phyloP scores from a whole-genome alignment of 37 sponge, comb jelly and placozoan species.

The Haliclona indistincta region DNA sequence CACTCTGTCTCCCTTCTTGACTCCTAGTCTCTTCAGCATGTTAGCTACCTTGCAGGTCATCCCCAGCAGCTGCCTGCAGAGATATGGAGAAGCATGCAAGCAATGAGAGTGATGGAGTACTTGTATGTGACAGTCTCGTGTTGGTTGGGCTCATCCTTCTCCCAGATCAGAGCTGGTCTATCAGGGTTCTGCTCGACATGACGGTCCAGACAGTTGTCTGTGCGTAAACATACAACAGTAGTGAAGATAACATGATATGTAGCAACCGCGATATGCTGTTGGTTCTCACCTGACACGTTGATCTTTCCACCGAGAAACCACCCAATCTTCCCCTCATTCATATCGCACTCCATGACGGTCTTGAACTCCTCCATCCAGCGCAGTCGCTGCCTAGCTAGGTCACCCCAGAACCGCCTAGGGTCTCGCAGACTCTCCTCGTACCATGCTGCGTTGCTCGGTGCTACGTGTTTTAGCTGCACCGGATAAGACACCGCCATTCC shows the following conservation, averaged over 20 bases:
- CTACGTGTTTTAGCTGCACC: slow-evolving; percentile 1
- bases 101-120: slow-evolving; percentile 32
- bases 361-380: slow-evolving; percentile 81
- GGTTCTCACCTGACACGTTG: slow-evolving; percentile 86
- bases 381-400: slow-evolving; percentile 72
- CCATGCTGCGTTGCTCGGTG: slow-evolving; percentile 32
- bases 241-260: background rate
- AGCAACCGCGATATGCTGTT: too few relatives aligned
- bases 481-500: too few relatives aligned
- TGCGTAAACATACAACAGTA: background rate
- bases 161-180: slow-evolving; percentile 84
- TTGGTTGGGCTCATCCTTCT: slow-evolving; percentile 79
- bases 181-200: slow-evolving; percentile 67
- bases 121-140: slow-evolving; percentile 73
- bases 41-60: slow-evolving; percentile 90
- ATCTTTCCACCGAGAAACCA: slow-evolving; percentile 90
- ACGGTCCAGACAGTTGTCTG: slow-evolving; percentile 83
- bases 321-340: slow-evolving; percentile 65
- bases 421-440: slow-evolving; percentile 80
- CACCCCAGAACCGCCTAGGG: slow-evolving; percentile 88
- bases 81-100: background rate
- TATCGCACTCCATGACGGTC: slow-evolving; percentile 75
- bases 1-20: slow-evolving; percentile 92
- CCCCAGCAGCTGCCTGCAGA: slow-evolving; percentile 72
- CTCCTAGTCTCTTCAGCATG: slow-evolving; percentile 78